Evolutionary conservation across 2,797 vertebrate genomes (phyloP), one percentile per base, ranked within the genome.

Genomic region (Hydrophis major): DNA sequence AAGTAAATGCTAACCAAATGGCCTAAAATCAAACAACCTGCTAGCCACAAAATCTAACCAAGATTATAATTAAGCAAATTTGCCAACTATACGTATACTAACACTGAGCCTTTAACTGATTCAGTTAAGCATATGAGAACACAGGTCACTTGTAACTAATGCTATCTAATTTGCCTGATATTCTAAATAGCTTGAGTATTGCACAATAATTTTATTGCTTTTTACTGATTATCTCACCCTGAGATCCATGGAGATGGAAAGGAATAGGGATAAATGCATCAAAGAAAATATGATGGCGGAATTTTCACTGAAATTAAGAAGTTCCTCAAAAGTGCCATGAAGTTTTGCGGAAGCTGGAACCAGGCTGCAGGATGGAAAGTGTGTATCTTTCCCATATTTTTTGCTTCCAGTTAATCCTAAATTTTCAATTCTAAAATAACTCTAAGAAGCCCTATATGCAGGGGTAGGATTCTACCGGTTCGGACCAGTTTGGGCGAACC

Each of bases 301-400:
- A 91, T 88, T 93, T 92, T 92, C 90, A 61, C 22, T 42, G 87
- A 90, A 93, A 92, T 7, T 47, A 78, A 89, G 92, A 50, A 2
- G 0, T n/a, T 53, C 53, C 1, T 66, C 7, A 28, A 78, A 42
- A 78, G 7, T 78, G 3, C 37, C 1, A 10, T 78, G 18, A 78
- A 42, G 32, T 42, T 78, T 42, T 78, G 69, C 3, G 32, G 69
- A 22, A 78, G 18, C 20, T 20, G 8, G 22, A 22, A 78, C 74
- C 74, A 78, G 18, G 22, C 18, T 78, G 18, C 86, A 55, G 18
- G 50, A 18, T 87, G 27, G n/a, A 18, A 57, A 57, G 28, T 57
- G 10, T 22, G 3, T 53, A 6, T 28, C 27, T 83, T 32, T 4
- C 25, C 42, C 42, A 74, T 32, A 53, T 74, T 89, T 20, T 53